Evolutionary conservation across 2,888 invertebrate species (phyloP).

Genomic region (Norana najaformis): DNA sequence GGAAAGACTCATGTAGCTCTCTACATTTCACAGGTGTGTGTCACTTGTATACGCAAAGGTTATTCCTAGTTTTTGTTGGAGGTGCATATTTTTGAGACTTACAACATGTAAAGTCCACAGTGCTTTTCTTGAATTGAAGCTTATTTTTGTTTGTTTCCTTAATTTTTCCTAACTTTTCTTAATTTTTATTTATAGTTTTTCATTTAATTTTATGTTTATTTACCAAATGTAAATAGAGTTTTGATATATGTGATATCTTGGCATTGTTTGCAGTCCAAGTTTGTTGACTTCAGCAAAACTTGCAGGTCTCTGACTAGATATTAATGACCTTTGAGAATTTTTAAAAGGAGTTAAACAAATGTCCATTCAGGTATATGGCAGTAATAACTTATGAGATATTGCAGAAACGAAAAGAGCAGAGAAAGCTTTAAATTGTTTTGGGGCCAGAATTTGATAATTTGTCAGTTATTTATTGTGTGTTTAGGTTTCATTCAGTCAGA

Average conservation of each 20-base stretch:
- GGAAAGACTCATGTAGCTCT: slow-evolving; percentile 63
- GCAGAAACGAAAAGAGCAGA: too few relatives aligned
- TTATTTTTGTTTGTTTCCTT: slow-evolving; percentile 15
- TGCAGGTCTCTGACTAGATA: neutral
- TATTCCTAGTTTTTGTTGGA: neutral
- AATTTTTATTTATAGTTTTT: neutral
- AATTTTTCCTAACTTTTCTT: neutral
- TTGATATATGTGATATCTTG: neutral
- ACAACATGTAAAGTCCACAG: neutral
- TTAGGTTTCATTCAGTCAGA: neutral
- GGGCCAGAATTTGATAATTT: too few relatives aligned
- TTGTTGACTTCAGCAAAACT: neutral
- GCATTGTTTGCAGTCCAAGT: neutral
- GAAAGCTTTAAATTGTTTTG: too few relatives aligned
- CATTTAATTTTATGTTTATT: too few relatives aligned
- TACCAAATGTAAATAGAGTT: neutral
- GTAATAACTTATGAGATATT: neutral
- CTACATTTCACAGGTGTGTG: slow-evolving; percentile 51
- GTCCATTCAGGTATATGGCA: neutral
- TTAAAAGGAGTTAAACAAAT: neutral
- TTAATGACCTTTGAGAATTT: neutral
- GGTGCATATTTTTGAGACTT: neutral
- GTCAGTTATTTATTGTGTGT: neutral
- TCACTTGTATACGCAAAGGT: neutral
- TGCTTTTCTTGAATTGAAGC: neutral